These are phyloP conservation scores for Parthenolecanium corni DNA, from an alignment of 2,888 invertebrate species.

Conservation along the genomic window DNA sequence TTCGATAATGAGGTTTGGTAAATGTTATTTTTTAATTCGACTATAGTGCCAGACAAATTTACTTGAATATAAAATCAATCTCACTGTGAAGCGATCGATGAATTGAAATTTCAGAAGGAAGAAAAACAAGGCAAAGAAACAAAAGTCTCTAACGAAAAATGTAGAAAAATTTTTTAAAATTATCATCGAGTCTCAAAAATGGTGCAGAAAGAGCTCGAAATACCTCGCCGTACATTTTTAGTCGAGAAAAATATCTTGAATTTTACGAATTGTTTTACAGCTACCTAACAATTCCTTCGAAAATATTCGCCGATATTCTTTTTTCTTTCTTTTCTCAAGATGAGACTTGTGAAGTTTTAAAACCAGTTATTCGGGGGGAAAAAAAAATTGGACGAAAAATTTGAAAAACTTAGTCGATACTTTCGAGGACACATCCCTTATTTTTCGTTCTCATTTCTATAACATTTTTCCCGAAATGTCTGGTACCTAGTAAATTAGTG, in stretches of 20 bases:
- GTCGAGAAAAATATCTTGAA: not conserved
- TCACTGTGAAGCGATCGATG: too few species aligned
- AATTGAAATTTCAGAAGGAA: too few species aligned
- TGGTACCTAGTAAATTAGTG: too few species aligned
- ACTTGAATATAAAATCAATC: too few species aligned
- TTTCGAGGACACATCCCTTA: not conserved
- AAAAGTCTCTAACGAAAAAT: too few species aligned
- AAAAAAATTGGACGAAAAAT: not conserved
- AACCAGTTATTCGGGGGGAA: not conserved
- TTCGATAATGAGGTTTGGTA: too few species aligned
- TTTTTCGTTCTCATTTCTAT: not conserved
- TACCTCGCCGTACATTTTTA: not conserved
- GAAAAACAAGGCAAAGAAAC: too few species aligned
- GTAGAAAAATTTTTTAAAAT: too few species aligned
- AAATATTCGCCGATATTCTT: not conserved
- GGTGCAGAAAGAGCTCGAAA: not conserved
- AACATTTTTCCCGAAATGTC: too few species aligned
- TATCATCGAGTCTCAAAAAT: too few species aligned
- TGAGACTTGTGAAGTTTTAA: not conserved
- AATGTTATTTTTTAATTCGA: too few species aligned
- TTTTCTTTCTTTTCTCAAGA: not conserved
- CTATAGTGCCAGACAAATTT: too few species aligned
- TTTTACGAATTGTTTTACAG: not conserved
- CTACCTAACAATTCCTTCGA: not conserved
- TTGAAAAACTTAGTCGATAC: not conserved